Base-by-base conservation (phyloP, 2,113 vertebrate genomes). In the Ictalurus punctatus region DNA sequence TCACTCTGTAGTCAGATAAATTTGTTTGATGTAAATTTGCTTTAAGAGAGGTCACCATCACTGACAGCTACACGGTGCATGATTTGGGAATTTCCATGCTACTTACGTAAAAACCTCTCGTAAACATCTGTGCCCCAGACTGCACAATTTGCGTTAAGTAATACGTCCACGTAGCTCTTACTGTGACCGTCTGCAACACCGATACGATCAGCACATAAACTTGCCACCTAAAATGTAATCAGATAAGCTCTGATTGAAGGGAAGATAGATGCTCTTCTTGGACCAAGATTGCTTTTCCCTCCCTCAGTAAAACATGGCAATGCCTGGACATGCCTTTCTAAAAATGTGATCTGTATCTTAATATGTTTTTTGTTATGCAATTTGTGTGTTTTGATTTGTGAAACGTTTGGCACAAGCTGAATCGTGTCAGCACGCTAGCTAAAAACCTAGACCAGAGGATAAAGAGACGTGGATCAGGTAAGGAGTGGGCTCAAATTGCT, bases 21-120 rank as follows among this genome's bases (percentile, higher is more conserved):
- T 83, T 83, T 83, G 80, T 83, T 83, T 83, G n/a, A 83, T 83
- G 80, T 56, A 83, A 83, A 83, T 59, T 8, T 9, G 79, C 30
- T 23, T 76, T 44, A 76, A 19, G 3, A 54, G 40, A 44, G 76
- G 19, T 61, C 56, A 61, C 30, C 30, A 59, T 61, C 56, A 23
- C n/a, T 23, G 54, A 59, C 40, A 83, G 54, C 80, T 23, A 83
- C 80, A 37, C 30, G 10, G 7, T 34, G 19, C 56, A 34, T 19
- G 54, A 37, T 61, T 83, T 61, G 30, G 79, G 16, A 16, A 58
- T 58, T 81, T 17, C 54, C 52, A 54, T 10, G 4, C n/a, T 6
- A 34, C 13, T 25, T 48, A 25, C 4, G 8, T n/a, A 79, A 54
- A 25, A 54, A 54, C 76, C 12, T 80, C 48, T 80, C 5, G 27